A percentile compares a stretch with the other conserved stretches of the same genome.
These are phyloP conservation scores for Sterrhoptilus dennistouni DNA, from an alignment of 2,113 vertebrate genomes.

Conservation along the genomic window DNA sequence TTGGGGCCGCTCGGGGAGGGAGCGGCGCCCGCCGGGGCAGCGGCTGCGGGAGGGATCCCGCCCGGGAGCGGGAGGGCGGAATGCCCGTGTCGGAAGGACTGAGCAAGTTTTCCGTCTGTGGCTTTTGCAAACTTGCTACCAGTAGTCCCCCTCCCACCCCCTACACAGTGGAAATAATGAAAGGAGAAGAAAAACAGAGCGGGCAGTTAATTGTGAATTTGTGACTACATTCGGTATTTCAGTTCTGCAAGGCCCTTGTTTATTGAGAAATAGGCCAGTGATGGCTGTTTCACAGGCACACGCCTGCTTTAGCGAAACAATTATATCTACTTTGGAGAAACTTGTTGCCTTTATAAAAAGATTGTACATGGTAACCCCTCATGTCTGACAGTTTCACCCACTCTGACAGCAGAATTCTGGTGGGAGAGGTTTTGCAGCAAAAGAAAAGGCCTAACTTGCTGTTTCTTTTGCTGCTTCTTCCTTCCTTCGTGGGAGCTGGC, in stretches of 20 bases:
- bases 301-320: neutral
- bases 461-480: neutral
- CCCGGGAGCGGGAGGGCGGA: neutral
- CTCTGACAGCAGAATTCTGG: neutral
- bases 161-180: neutral
- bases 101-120: constrained; percentile 28
- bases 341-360: constrained; percentile 11
- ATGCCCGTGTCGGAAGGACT: neutral
- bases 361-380: neutral
- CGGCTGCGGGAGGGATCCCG: neutral
- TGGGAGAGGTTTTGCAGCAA: neutral
- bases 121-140: constrained; percentile 7
- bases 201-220: neutral
- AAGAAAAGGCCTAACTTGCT: neutral
- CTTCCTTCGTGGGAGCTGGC: neutral
- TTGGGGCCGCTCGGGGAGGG: neutral
- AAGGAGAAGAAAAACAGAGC: constrained; percentile 1
- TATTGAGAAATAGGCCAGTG: constrained; percentile 1
- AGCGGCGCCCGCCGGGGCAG: neutral
- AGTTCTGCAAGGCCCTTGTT: neutral
- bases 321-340: constrained; percentile 36
- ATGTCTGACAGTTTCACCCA: neutral
- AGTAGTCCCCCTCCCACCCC: neutral
- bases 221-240: neutral
- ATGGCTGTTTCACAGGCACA: neutral